Evolutionary conservation across 92 coral and sea anemone species (phyloP), one percentile per base, ranked within the genome.

Genomic region (Porites cylindrica): DNA sequence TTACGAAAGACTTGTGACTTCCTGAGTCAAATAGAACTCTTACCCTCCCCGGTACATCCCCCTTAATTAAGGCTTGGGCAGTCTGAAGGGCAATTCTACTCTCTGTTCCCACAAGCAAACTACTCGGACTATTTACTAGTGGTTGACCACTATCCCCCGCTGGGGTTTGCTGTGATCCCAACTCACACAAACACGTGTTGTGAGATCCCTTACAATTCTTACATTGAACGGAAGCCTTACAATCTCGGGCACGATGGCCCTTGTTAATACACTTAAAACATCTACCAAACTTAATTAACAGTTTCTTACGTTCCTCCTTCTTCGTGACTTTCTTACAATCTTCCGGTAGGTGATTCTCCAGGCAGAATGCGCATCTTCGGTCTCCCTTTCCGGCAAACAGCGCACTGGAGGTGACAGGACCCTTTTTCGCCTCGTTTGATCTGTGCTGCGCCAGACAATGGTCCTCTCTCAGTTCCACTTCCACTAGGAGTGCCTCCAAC

Each of bases 381-480:
- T 51, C 65, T 10, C 52, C 76, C 6, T 53, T 13, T 21, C 32
- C 59, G 17, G 83, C 63, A 52, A 86, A 82, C 68, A 70, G 56
- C 21, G 85, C 85, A 81, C 76, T 81, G 6, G 77, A 1, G 38
- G 85, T 81, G 1, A 6, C 14, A 32, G 85, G 76, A 0, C 21
- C 52, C 17, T 63, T 21, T 61, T 52, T 72, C n/a, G 23, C 64
- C 0, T 77, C 10, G 29, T 67, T 51, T 71, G 87, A 1, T 17
- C 51, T 69, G 58, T 14, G 26, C 23, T 21, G 47, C 51, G 78
- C 26, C 86, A 80, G 12, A 13, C 76, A 79, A 16, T 91, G 91
- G 51, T 89, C 85, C 70, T 91, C 94, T 62, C 94, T 75, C 82
- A 88, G 76, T 82, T 91, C 94, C 17, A 88, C 89, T 67, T 91